phyloP scores from a whole-genome alignment of 2,113 vertebrate species.

The Astur gentilis region DNA sequence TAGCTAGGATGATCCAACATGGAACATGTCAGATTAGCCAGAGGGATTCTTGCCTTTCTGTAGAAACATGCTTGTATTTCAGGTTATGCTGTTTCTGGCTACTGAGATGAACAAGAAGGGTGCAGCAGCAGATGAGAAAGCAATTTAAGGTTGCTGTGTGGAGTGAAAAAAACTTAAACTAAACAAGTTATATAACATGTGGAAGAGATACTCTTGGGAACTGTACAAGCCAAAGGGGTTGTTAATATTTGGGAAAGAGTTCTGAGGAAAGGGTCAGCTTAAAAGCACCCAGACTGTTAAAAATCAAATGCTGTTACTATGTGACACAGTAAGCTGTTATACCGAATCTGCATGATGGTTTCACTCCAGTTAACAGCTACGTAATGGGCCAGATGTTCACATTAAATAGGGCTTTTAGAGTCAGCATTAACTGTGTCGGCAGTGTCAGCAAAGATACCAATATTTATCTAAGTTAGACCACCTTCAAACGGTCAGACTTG shows the following conservation, averaged over 20 bases:
- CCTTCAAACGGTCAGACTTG: neutral
- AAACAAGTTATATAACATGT: neutral
- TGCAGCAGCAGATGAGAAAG: neutral
- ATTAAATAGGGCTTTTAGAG: neutral
- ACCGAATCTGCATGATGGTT: neutral
- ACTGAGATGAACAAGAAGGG: neutral
- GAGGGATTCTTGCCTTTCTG: neutral
- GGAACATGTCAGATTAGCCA: constrained; percentile 39
- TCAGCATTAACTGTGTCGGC: neutral
- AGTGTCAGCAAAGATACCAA: neutral
- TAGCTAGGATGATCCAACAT: constrained; percentile 14
- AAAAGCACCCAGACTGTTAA: neutral
- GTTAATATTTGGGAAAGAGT: neutral
- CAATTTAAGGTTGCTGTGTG: neutral
- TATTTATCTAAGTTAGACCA: neutral
- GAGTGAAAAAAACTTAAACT: neutral
- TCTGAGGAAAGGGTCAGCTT: neutral
- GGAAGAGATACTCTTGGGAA: neutral
- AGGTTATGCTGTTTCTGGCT: neutral
- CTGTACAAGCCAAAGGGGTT: neutral
- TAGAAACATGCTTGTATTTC: constrained; percentile 5
- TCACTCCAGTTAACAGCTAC: constrained; percentile 5
- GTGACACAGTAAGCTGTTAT: neutral
- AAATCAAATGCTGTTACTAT: neutral
- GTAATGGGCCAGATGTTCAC: neutral